These are phyloP conservation scores for Drosophila neutralis DNA, from an alignment of 2,888 invertebrate genomes.

Conservation along the genomic window DNA sequence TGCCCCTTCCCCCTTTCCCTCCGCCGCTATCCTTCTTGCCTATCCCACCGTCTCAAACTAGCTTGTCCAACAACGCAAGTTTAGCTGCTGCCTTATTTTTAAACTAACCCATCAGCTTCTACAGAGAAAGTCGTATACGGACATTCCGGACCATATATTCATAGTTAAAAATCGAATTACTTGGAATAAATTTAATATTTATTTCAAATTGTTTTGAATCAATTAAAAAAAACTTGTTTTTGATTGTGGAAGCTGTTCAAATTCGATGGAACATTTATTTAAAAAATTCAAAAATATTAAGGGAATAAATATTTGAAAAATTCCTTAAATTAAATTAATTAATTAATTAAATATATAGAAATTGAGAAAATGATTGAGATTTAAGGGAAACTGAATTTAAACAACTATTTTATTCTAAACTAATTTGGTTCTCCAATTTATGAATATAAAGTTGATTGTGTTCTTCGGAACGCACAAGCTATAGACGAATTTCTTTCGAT, in stretches of 20 bases:
- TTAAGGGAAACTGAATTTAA: too few species aligned
- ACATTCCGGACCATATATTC: background rate
- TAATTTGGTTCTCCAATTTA: background rate
- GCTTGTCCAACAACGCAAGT: slow-evolving; percentile 49
- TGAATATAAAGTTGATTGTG: slow-evolving; percentile 4
- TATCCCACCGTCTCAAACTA: background rate
- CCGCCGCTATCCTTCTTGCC: background rate
- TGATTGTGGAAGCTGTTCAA: background rate
- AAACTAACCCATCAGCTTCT: slow-evolving; percentile 37
- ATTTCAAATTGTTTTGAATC: too few species aligned
- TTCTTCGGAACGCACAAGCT: slow-evolving; percentile 14
- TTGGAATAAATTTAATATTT: background rate
- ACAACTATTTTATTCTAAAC: background rate
- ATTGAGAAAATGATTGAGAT: background rate
- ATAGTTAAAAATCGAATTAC: too few species aligned
- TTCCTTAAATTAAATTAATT: background rate
- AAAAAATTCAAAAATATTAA: background rate
- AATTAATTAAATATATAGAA: background rate
- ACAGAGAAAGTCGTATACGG: slow-evolving; percentile 22
- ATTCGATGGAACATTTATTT: background rate
- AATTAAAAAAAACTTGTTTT: too few species aligned
- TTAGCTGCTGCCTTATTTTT: slow-evolving; percentile 49
- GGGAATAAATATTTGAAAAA: background rate
- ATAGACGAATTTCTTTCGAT: slow-evolving; percentile 13
- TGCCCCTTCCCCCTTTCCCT: background rate